phyloP scores from a whole-genome alignment of 2,888 invertebrate genomes.

The Reticulitermes lucifugus region DNA sequence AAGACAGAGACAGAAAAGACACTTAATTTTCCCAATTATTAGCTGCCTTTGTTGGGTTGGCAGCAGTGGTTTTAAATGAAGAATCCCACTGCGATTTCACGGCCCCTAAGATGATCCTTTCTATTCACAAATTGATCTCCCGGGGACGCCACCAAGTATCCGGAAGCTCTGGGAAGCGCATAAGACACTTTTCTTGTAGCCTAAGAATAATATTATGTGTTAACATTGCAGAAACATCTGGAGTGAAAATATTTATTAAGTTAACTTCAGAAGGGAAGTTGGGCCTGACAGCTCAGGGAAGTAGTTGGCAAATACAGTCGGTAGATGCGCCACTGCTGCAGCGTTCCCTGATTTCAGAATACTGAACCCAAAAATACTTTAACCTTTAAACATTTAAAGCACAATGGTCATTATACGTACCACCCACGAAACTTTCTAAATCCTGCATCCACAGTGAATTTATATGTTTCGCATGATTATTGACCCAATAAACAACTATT shows the following conservation, averaged over 20 bases:
- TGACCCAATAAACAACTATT: too few relatives aligned
- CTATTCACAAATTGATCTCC: slow-evolving; percentile 21
- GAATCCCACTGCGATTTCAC: slow-evolving; percentile 32
- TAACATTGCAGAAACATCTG: slow-evolving; percentile 1
- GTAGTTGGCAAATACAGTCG: not conserved
- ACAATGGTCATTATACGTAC: too few relatives aligned
- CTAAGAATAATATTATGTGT: slow-evolving; percentile 29
- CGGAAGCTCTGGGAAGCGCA: not conserved
- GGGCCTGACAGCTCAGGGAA: not conserved
- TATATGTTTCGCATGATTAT: too few relatives aligned
- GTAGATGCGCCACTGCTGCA: too few relatives aligned
- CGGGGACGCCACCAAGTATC: slow-evolving; percentile 1
- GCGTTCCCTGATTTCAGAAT: too few relatives aligned
- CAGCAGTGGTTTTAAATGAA: slow-evolving; percentile 33
- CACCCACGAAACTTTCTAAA: too few relatives aligned
- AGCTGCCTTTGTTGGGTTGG: slow-evolving; percentile 38
- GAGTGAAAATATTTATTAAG: slow-evolving; percentile 19
- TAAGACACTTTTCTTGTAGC: not conserved
- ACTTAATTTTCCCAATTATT: slow-evolving; percentile 42
- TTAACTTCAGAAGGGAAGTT: slow-evolving; percentile 1
- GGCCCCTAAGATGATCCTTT: slow-evolving; percentile 7
- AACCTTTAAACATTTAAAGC: too few relatives aligned
- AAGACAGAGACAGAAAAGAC: slow-evolving; percentile 4
- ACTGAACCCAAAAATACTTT: too few relatives aligned
- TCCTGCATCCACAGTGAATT: too few relatives aligned